A percentile compares a stretch with the other conserved stretches of the same genome.
Conservation (phyloP, 1,140 invertebrate genomes). For the Anadara kagoshimensis region DNA sequence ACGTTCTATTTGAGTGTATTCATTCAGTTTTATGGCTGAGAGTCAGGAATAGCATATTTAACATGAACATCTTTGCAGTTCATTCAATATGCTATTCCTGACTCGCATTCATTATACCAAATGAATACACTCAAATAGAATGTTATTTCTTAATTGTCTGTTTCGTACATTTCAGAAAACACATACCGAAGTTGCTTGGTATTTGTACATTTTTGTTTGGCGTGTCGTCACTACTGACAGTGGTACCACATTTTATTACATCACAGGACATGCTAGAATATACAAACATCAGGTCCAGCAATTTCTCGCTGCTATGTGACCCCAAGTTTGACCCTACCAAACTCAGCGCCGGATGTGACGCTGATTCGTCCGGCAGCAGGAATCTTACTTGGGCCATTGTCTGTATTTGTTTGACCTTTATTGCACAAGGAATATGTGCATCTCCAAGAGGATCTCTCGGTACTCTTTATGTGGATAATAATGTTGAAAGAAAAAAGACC, state of each 20-base stretch:
- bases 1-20: too few species aligned
- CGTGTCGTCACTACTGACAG: conserved; percentile 23
- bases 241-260: conserved; percentile 27
- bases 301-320: too few species aligned
- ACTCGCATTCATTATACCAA: too few species aligned
- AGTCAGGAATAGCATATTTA: too few species aligned
- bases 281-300: too few species aligned
- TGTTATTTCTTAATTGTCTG: too few species aligned
- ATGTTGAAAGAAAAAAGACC: conserved; percentile 42
- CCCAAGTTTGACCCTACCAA: too few species aligned
- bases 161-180: conserved; percentile 12
- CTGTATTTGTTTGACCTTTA: conserved; percentile 20
- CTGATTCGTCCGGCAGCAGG: neutral
- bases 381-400: neutral
- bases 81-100: too few species aligned
- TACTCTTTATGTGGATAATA: conserved; percentile 50
- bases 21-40: too few species aligned
- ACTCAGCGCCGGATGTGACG: too few species aligned
- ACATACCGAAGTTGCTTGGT: conserved; percentile 35
- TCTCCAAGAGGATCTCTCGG: conserved; percentile 45
- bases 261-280: neutral
- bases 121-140: too few species aligned
- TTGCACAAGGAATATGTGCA: conserved; percentile 49
- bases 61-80: too few species aligned
- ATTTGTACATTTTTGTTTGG: conserved; percentile 27